Evolutionary conservation across 2,113 vertebrate species (phyloP).

Genomic region (Paramisgurnus dabryanus): DNA sequence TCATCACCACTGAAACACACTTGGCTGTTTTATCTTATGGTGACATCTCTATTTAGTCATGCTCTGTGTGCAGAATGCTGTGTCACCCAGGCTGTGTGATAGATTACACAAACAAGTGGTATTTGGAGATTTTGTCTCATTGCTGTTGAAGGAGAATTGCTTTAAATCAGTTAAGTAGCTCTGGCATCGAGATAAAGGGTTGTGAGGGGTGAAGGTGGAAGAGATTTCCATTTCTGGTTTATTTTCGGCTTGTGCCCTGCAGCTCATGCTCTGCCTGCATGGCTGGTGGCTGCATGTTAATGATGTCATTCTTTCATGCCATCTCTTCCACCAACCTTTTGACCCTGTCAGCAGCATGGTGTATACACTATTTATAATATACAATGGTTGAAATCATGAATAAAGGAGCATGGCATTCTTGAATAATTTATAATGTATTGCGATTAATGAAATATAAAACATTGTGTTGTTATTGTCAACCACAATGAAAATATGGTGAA

Average conservation of each 20-base stretch:
- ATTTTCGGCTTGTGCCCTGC: constrained; percentile 58
- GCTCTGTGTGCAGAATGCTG: not conserved
- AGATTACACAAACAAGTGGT: not conserved
- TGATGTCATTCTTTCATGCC: constrained; percentile 61
- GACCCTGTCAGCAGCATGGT: constrained; percentile 54
- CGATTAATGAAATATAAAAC: too few species aligned
- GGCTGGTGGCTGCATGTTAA: constrained; percentile 56
- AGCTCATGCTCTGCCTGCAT: constrained; percentile 51
- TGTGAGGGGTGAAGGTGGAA: constrained; percentile 17
- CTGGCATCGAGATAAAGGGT: constrained; percentile 20
- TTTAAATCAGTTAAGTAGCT: constrained; percentile 11
- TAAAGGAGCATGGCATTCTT: not conserved
- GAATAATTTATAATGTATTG: not conserved
- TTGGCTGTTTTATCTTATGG: not conserved
- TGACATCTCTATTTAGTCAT: not conserved
- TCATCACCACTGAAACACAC: constrained; percentile 47
- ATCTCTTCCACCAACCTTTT: constrained; percentile 56
- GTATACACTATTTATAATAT: constrained; percentile 39
- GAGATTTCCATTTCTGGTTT: constrained; percentile 49
- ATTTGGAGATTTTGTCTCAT: not conserved
- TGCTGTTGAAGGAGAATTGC: not conserved
- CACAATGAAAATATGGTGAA: too few species aligned
- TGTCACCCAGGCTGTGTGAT: not conserved
- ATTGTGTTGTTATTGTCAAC: too few species aligned
- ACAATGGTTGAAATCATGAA: not conserved